Conservation (phyloP, 2,888 invertebrate species). For the Leptinotarsa rubiginosa region DNA sequence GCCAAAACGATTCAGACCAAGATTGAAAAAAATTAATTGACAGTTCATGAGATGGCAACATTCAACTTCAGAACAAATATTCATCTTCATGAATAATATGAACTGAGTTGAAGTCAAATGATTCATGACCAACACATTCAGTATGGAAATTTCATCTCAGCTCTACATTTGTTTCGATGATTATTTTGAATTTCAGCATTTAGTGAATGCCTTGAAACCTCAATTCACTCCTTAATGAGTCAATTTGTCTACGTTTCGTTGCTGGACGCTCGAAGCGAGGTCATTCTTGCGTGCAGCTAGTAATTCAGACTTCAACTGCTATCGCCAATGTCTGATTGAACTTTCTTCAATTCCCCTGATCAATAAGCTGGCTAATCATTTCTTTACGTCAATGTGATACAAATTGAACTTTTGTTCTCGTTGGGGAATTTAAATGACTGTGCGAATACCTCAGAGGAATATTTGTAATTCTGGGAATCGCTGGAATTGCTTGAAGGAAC, state of each 20-base stretch:
- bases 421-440: conserved; percentile 17
- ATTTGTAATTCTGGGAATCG: not conserved
- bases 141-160: too few species aligned
- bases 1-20: too few species aligned
- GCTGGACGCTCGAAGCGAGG: not conserved
- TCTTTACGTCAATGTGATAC: conserved; percentile 25
- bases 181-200: too few species aligned
- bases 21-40: too few species aligned
- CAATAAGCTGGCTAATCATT: conserved; percentile 18
- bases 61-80: too few species aligned
- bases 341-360: conserved; percentile 24
- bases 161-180: too few species aligned
- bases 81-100: too few species aligned
- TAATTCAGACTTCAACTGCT: conserved; percentile 14
- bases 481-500: not conserved
- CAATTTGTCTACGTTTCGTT: not conserved
- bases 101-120: too few species aligned
- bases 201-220: not conserved
- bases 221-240: not conserved
- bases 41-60: too few species aligned
- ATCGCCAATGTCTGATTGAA: conserved; percentile 17
- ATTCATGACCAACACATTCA: too few species aligned
- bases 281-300: conserved; percentile 11
- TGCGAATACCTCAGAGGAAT: not conserved
- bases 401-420: conserved; percentile 21